Evolutionary conservation across 2,888 invertebrate genomes (phyloP).

Genomic region (Diabrotica balteata): DNA sequence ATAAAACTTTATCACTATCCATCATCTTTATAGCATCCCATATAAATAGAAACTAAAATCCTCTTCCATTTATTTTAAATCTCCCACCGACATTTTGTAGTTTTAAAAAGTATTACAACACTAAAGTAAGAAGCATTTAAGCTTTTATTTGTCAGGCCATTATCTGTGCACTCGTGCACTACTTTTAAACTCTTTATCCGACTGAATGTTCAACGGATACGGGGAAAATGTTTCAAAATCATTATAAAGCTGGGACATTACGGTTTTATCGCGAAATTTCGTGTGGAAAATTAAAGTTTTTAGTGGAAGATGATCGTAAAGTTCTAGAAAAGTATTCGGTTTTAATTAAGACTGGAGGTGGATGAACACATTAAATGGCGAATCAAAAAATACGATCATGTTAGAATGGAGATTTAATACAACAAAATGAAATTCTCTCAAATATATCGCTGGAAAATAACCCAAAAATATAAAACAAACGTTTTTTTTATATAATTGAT

Average conservation of each 20-base stretch:
- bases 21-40: too few species aligned
- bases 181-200: conserved; percentile 6
- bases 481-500: too few species aligned
- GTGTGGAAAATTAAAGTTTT: conserved; percentile 1
- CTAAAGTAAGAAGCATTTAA: neutral
- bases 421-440: too few species aligned
- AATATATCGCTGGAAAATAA: too few species aligned
- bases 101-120: neutral
- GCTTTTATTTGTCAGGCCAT: conserved; percentile 7
- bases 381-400: neutral
- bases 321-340: neutral
- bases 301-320: neutral
- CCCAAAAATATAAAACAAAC: too few species aligned
- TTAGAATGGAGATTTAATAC: too few species aligned
- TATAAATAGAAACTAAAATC: too few species aligned
- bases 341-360: neutral
- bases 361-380: neutral
- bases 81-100: too few species aligned
- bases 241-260: conserved; percentile 7
- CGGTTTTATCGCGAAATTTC: conserved; percentile 1
- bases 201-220: neutral
- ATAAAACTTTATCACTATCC: too few species aligned
- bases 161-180: neutral
- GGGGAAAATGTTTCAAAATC: conserved; percentile 3
- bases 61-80: too few species aligned